Percentiles rank a stretch among this genome's conserved stretches.
Evolutionary conservation across 2,797 vertebrate species (phyloP).

Genomic region (Enteromius afrohamiltoni): DNA sequence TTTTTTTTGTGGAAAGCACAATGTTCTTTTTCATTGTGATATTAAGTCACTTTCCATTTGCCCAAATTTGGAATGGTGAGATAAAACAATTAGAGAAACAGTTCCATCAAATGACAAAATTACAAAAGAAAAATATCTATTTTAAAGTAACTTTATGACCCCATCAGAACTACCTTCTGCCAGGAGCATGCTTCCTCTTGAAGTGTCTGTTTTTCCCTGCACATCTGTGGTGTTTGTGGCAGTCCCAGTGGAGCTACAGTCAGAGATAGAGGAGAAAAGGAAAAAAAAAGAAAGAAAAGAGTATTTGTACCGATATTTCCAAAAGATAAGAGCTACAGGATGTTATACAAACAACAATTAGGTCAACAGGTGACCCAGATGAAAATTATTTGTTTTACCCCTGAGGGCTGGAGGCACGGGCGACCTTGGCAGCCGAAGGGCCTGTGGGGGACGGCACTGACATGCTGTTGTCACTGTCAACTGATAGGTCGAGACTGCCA

Average conservation of each 20-base stretch:
- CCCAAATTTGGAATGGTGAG: not conserved
- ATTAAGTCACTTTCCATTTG: not conserved
- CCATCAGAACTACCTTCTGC: slow-evolving; percentile 16
- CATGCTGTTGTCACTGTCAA: slow-evolving; percentile 93
- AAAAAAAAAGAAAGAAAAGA: not conserved
- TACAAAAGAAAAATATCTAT: not conserved
- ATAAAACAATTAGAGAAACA: no score
- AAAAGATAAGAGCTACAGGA: not conserved
- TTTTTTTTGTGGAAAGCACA: not conserved
- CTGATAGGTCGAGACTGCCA: slow-evolving; percentile 85
- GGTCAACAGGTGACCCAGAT: no score
- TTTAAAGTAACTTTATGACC: not conserved
- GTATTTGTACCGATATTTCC: not conserved
- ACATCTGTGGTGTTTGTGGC: slow-evolving; percentile 70
- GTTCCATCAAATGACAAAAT: not conserved
- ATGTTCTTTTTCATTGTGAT: not conserved
- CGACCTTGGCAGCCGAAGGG: slow-evolving; percentile 70
- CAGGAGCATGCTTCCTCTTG: not conserved
- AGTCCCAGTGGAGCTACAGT: slow-evolving; percentile 24
- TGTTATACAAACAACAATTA: not conserved
- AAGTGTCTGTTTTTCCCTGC: slow-evolving; percentile 48
- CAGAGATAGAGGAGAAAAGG: not conserved
- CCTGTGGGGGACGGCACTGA: slow-evolving; percentile 89
- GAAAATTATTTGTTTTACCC: slow-evolving; percentile 72
- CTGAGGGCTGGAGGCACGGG: slow-evolving; percentile 82